Base-by-base conservation (phyloP, 1,140 invertebrate genomes). In the Lutraria rhynchaena region DNA sequence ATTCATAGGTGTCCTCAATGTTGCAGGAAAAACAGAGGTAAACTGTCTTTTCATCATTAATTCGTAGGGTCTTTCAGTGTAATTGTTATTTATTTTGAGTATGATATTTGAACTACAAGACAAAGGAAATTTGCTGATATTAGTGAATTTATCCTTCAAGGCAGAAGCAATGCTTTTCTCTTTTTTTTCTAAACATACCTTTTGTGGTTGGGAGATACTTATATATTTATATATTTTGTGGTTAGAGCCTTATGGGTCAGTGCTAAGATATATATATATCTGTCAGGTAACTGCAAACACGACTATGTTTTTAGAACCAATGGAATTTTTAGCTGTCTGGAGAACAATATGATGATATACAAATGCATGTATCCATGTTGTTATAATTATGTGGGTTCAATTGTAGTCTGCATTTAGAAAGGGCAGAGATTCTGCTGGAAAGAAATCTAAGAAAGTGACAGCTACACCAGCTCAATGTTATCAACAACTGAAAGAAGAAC, bases 401-500 rank as follows among this genome's bases (percentile, higher is more conserved):
- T n/a, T n/a, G n/a, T n/a, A n/a, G n/a, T n/a, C n/a, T n/a, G n/a
- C n/a, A n/a, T n/a, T n/a, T 2, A 63, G 33, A 53, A 60, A 73
- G 19, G 22, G 65, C 9, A n/a, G 24, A 5, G 74, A 55, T 61
- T 31, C 35, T 65, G 37, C 44, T 22, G 51, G 17, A 31, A 31
- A 49, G 17, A 51, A 19, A 61, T 33, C 3, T 17, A 35, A 49
- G 11, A n/a, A 51, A 55, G 63, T 11, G 15, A 58, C n/a, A 29
- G 44, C 17, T 33, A 37, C 31, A 44, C n/a, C 17, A 60, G n/a
- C 17, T 41, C 70, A 13, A 15, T 44, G 60, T 44, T 33, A 53
- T 24, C 63, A 81, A 58, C 37, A 70, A 19, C 29, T 87, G 27
- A 67, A 55, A 19, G 53, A 61, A 22, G 27, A 85, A 0, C 63